A percentile compares a stretch with the other conserved stretches of the same genome.
These are phyloP conservation scores for Diachasmimorpha longicaudata DNA, from an alignment of 1,140 invertebrate species.

Conservation along the genomic window DNA sequence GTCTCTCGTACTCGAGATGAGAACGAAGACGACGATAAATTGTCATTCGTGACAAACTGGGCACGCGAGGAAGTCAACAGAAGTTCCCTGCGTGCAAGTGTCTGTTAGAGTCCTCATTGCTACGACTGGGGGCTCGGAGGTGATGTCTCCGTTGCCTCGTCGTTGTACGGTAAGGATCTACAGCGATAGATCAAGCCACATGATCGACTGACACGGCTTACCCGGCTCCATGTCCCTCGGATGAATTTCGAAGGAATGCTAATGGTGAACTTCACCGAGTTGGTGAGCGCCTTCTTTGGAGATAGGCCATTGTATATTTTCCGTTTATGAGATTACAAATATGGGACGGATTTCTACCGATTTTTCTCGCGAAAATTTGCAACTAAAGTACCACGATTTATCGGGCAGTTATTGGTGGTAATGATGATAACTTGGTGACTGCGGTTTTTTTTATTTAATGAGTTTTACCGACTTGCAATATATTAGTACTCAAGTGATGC, in stretches of 20 bases:
- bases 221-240: not conserved
- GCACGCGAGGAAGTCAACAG: constrained; percentile 29
- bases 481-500: too few relatives aligned
- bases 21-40: constrained; percentile 28
- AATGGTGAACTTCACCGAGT: constrained; percentile 5
- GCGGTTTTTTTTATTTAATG: too few relatives aligned
- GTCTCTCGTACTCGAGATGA: not conserved
- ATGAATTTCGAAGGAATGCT: constrained; percentile 23
- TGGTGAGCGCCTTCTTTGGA: not conserved
- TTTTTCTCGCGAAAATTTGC: too few relatives aligned
- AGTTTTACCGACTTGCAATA: too few relatives aligned
- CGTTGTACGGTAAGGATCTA: not conserved
- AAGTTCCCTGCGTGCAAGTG: not conserved
- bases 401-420: not conserved
- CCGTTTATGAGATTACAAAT: too few relatives aligned
- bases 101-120: not conserved
- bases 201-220: constrained; percentile 23
- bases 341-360: too few relatives aligned
- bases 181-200: constrained; percentile 28
- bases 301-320: not conserved
- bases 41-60: constrained; percentile 40
- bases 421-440: too few relatives aligned
- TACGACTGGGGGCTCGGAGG: not conserved
- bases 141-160: not conserved
- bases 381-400: too few relatives aligned